These are phyloP conservation scores for Tetrax tetrax DNA, from an alignment of 2,113 vertebrate species.

Conservation along the genomic window DNA sequence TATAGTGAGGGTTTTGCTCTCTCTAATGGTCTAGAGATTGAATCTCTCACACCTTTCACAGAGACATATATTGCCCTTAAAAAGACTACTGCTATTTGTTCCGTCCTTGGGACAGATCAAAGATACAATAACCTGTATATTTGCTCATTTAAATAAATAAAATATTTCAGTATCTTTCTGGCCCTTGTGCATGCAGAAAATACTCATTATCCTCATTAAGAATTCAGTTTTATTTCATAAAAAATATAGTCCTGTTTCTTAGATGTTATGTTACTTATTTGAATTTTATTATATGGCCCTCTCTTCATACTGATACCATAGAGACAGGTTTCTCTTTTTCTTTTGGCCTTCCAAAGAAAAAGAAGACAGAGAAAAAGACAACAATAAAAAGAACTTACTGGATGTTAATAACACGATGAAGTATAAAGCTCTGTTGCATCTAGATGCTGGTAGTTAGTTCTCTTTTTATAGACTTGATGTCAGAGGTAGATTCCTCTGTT, in stretches of 20 bases:
- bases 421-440: fast-evolving
- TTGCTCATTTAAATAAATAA: background rate
- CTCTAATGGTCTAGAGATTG: background rate
- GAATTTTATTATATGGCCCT: background rate
- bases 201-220: background rate
- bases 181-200: background rate
- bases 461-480: background rate
- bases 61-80: background rate
- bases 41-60: background rate
- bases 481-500: background rate
- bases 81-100: background rate
- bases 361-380: background rate
- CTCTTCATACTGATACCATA: background rate
- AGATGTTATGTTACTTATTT: background rate
- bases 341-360: background rate
- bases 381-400: background rate
- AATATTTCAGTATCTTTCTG: background rate
- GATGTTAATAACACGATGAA: background rate
- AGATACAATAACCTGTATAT: background rate
- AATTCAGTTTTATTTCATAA: background rate
- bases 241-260: background rate
- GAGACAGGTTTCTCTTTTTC: background rate
- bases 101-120: background rate
- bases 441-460: background rate
- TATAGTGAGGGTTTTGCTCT: background rate